Base-by-base conservation (phyloP, 2,888 invertebrate genomes). In the Sycophila texana region DNA sequence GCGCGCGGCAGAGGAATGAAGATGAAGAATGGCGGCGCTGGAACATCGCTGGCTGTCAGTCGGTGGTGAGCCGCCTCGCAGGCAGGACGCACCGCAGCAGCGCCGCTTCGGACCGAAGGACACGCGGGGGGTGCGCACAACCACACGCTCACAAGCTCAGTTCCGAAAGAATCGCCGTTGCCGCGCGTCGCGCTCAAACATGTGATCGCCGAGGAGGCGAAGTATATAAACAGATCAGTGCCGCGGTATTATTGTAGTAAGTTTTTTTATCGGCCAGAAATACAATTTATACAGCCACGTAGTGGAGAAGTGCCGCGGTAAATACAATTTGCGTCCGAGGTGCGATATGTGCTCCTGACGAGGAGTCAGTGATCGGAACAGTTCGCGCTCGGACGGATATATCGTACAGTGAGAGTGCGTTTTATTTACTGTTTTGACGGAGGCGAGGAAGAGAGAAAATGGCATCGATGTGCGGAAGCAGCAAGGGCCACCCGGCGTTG, bases 391-490 rank as follows among this genome's bases (percentile, higher is more conserved):
- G 26, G 26, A 26, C 26, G 26, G 26, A 2, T 3, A 26, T 3
- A 26, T 26, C 26, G 26, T 26, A 26, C 26, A 26, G 20, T 10
- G 14, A 14, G 7, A 18, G 30, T 55, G 58, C 13, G 5, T 51
- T 13, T 3, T 51, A 5, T 16, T 66, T 20, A 22, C 13, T 16
- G n/a, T 13, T 51, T 26, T 3, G 39, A 5, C 57, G 20, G 14
- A n/a, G 12, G 2, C 2, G 53, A 4, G 26, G 4, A 58, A 58
- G 13, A 53, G 14, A 22, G 55, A 30, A 70, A 49, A 66, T 93
- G 93, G 93, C 93, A 87, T 93, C 93, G 63, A 92, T 93, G 92
- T 93, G 93, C 88, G 93, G 93, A 87, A 93, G 93, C 89, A 92
- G 92, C 90, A 94, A 94, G 88, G 93, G 92, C 89, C 92, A 93